A percentile compares a stretch with the other conserved stretches of the same genome.
Conservation (phyloP, 2,113 vertebrate species). For the Mohoua ochrocephala region DNA sequence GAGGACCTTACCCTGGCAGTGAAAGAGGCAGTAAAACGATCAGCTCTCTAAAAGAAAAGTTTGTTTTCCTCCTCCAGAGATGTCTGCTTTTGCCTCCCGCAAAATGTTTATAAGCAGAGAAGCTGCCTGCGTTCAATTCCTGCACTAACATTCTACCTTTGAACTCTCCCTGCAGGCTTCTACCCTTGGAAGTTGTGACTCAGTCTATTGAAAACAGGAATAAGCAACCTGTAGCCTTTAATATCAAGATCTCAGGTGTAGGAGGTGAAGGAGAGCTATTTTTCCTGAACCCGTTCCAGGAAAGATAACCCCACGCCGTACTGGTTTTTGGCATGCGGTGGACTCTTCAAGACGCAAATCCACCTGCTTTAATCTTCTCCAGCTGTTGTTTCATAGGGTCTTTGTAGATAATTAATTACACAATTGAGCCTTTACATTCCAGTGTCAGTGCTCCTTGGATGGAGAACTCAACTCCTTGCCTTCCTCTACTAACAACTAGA, state of each 20-base stretch:
- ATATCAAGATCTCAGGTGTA: constrained; percentile 16
- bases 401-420: constrained; percentile 33
- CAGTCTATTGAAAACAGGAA: background rate
- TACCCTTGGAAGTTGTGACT: background rate
- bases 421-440: background rate
- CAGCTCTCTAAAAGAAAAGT: background rate
- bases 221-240: constrained; percentile 10
- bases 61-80: background rate
- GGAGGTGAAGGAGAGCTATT: background rate
- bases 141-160: background rate
- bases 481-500: constrained; percentile 6
- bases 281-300: background rate
- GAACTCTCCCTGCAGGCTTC: background rate
- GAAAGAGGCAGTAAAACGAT: background rate
- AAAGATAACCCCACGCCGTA: background rate
- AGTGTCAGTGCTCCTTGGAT: background rate
- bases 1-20: background rate
- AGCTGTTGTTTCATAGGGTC: constrained; percentile 35
- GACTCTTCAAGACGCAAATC: constrained; percentile 39
- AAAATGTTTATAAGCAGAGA: background rate
- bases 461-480: background rate
- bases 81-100: background rate
- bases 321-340: background rate
- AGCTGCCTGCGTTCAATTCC: background rate
- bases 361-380: constrained; percentile 69